phyloP scores from a whole-genome alignment of 2,113 vertebrate genomes.

The Rhagologus leucostigma region DNA sequence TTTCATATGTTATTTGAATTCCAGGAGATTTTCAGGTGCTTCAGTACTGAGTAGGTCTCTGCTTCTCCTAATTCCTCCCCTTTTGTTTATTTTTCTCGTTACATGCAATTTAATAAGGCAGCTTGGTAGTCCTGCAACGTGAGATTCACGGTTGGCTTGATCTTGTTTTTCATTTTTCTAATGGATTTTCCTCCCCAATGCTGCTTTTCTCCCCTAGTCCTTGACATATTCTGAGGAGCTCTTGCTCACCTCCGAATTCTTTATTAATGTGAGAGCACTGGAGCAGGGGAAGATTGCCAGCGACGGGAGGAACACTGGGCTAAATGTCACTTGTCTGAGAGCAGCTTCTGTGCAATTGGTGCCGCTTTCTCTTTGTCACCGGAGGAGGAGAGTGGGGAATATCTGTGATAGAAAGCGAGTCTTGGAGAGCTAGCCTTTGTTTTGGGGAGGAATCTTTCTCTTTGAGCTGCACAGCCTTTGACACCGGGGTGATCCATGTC shows the following conservation, averaged over 20 bases:
- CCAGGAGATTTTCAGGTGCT: not conserved
- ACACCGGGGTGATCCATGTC: not conserved
- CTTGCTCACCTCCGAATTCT: not conserved
- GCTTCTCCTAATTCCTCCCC: not conserved
- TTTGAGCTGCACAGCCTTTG: not conserved
- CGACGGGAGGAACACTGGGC: not conserved
- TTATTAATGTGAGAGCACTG: not conserved
- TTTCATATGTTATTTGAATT: not conserved
- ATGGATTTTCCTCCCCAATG: not conserved
- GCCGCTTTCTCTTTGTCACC: not conserved
- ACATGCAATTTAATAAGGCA: not conserved
- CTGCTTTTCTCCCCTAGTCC: not conserved
- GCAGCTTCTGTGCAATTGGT: not conserved
- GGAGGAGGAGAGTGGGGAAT: not conserved
- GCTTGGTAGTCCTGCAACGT: not conserved
- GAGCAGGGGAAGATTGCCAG: not conserved
- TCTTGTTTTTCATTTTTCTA: not conserved
- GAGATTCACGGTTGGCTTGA: not conserved
- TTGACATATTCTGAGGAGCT: not conserved
- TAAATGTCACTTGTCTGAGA: constrained; percentile 26
- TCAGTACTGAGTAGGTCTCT: not conserved
- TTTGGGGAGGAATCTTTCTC: not conserved
- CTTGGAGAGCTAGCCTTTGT: not conserved
- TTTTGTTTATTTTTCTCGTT: not conserved
- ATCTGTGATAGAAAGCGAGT: not conserved